Evolutionary conservation across 2,888 invertebrate genomes (phyloP).

Genomic region (Hydrotaea diabolus): DNA sequence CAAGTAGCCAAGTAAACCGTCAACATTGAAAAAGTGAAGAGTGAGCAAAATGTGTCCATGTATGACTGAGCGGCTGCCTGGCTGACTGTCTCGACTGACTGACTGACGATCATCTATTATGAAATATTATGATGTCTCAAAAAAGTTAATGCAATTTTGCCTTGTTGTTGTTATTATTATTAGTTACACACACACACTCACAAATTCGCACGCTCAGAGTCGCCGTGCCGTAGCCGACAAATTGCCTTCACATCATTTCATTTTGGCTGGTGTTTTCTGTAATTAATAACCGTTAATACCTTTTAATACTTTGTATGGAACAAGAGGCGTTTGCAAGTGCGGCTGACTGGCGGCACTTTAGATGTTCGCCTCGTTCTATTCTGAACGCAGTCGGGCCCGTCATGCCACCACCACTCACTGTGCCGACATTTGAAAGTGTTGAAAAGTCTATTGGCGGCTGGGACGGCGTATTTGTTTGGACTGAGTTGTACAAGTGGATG

Average conservation of each 20-base stretch:
- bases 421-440: conserved; percentile 1
- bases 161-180: neutral
- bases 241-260: conserved; percentile 65
- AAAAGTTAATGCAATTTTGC: conserved; percentile 51
- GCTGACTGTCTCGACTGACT: neutral
- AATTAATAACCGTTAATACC: conserved; percentile 62
- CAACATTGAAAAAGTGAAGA: conserved; percentile 22
- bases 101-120: conserved; percentile 45
- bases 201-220: neutral
- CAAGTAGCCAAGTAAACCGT: neutral
- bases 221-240: conserved; percentile 33
- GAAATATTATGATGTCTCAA: conserved; percentile 62
- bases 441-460: neutral
- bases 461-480: neutral
- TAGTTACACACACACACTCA: neutral
- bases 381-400: neutral
- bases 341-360: conserved; percentile 10
- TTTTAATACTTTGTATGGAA: conserved; percentile 43
- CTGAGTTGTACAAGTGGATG: conserved; percentile 1
- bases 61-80: neutral
- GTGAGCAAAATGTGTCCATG: conserved; percentile 5
- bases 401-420: conserved; percentile 7
- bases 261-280: conserved; percentile 49
- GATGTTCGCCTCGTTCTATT: conserved; percentile 23
- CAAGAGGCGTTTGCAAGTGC: conserved; percentile 11